These are phyloP conservation scores for Corbicula japonica DNA, from an alignment of 2,888 invertebrate genomes.

Conservation along the genomic window DNA sequence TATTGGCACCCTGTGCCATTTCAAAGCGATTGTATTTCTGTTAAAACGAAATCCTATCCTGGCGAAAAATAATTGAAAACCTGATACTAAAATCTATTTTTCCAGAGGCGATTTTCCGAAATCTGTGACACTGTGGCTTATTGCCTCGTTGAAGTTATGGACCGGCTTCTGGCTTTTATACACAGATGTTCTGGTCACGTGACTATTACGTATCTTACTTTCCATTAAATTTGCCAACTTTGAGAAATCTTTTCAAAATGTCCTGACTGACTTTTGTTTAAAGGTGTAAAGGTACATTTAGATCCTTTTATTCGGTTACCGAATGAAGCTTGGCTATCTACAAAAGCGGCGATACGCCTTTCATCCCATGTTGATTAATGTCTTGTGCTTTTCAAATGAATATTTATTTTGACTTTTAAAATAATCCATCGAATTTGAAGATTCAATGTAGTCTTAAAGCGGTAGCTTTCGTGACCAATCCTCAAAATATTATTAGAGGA, in stretches of 20 bases:
- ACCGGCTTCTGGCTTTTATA: conserved; percentile 21
- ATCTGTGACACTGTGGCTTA: conserved; percentile 1
- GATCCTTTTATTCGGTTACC: conserved; percentile 12
- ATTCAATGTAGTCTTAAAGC: conserved; percentile 42
- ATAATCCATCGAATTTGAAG: conserved; percentile 38
- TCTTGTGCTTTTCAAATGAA: conserved; percentile 1
- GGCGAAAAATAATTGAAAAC: conserved; percentile 8
- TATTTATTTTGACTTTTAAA: conserved; percentile 31
- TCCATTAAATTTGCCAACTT: conserved; percentile 17
- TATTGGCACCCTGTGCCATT: conserved; percentile 56
- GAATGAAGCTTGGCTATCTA: conserved; percentile 16
- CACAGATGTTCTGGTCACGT: conserved; percentile 23
- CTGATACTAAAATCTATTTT: neutral
- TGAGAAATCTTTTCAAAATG: conserved; percentile 26
- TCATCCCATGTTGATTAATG: conserved; percentile 31
- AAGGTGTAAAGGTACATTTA: conserved; percentile 15
- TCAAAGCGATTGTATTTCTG: neutral
- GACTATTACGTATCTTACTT: conserved; percentile 16
- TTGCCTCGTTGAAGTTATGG: conserved; percentile 13
- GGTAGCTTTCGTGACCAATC: conserved; percentile 40
- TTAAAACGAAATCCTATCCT: conserved; percentile 13
- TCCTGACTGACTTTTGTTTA: conserved; percentile 35
- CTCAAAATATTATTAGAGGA: conserved; percentile 20
- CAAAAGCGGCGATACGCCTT: conserved; percentile 5
- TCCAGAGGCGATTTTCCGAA: conserved; percentile 1